phyloP scores from a whole-genome alignment of 2,888 invertebrate genomes.

The Apamea sordens region DNA sequence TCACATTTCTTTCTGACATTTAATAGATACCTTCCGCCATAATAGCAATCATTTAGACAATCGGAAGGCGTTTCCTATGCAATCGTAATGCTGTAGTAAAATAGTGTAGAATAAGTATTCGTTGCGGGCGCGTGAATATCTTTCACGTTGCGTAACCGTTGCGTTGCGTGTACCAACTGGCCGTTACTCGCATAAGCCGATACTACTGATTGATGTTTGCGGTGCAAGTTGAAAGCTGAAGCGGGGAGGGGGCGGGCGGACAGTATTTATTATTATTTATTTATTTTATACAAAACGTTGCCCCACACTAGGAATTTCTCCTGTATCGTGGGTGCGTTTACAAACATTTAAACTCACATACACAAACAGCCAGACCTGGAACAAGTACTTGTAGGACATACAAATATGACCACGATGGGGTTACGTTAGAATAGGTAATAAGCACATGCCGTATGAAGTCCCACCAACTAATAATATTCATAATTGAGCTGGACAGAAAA shows the following conservation, averaged over 20 bases:
- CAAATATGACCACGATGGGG: no score
- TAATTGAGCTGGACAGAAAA: no score
- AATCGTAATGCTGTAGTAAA: conserved; percentile 48
- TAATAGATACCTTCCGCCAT: conserved; percentile 37
- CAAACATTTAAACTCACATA: no score
- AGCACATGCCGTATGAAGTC: background rate
- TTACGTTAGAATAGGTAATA: background rate
- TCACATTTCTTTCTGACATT: background rate
- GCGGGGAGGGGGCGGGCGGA: background rate
- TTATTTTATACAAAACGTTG: no score
- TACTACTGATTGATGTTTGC: conserved; percentile 65
- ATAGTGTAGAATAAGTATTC: conserved; percentile 62
- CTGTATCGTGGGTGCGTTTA: no score
- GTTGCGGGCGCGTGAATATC: conserved; percentile 68
- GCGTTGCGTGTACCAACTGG: conserved; percentile 59
- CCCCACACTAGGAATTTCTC: no score
- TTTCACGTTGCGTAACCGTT: conserved; percentile 70
- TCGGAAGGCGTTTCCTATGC: conserved; percentile 32
- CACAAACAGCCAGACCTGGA: no score
- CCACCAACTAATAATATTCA: no score
- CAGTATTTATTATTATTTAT: no score
- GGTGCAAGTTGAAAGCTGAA: conserved; percentile 19
- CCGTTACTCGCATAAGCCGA: conserved; percentile 60
- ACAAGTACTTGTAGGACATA: no score
- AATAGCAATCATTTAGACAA: conserved; percentile 30